These are phyloP conservation scores for Cyprinella venusta DNA, from an alignment of 2,797 vertebrate genomes.

Conservation along the genomic window DNA sequence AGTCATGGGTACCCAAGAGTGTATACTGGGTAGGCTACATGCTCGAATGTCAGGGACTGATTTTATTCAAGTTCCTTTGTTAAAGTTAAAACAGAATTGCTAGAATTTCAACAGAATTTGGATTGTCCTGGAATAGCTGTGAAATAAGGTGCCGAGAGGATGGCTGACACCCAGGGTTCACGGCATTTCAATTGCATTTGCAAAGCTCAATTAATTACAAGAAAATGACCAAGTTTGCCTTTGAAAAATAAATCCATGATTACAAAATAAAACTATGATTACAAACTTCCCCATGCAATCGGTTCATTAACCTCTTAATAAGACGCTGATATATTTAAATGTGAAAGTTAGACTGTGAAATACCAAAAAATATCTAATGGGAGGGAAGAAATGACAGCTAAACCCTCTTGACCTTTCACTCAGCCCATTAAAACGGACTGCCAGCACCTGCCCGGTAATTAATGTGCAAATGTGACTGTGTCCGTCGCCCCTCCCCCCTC, in stretches of 20 bases:
- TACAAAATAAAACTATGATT: conserved; percentile 53
- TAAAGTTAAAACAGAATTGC: conserved; percentile 13
- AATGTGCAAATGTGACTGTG: conserved; percentile 77
- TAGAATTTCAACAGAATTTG: conserved; percentile 5
- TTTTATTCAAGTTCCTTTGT: conserved; percentile 28
- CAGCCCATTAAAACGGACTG: conserved; percentile 72
- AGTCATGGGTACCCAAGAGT: conserved; percentile 16
- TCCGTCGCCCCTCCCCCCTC: conserved; percentile 44
- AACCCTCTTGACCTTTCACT: conserved; percentile 76
- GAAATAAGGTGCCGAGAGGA: conserved; percentile 9
- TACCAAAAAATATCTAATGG: conserved; percentile 70
- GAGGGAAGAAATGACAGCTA: conserved; percentile 66
- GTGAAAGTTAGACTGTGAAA: conserved; percentile 67
- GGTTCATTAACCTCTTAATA: conserved; percentile 66
- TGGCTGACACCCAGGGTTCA: conserved; percentile 1
- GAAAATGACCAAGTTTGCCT: conserved; percentile 53
- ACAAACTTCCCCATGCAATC: conserved; percentile 57
- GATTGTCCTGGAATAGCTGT: conserved; percentile 9
- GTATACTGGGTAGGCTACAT: conserved; percentile 32
- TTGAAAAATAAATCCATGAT: conserved; percentile 50
- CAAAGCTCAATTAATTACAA: conserved; percentile 53
- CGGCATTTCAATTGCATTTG: background rate
- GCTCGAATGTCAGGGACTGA: conserved; percentile 2
- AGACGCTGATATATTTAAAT: conserved; percentile 67
- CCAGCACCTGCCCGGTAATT: conserved; percentile 80